These are phyloP conservation scores for Styela clava DNA, from an alignment of 23 tunicate species.

Conservation along the genomic window DNA sequence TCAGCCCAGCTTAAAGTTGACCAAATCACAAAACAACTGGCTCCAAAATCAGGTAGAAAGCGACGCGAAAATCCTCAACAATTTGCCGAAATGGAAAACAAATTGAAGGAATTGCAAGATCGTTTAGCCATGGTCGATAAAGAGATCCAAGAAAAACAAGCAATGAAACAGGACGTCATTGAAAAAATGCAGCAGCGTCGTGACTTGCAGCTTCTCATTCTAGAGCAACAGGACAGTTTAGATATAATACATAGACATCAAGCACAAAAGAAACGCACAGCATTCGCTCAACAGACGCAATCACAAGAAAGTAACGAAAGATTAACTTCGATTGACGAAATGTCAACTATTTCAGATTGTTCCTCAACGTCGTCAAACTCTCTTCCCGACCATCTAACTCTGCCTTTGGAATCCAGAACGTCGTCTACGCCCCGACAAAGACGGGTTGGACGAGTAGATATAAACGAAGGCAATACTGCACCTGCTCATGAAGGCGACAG, in stretches of 20 bases:
- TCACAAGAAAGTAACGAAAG: slow-evolving; percentile 10
- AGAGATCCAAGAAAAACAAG: slow-evolving; percentile 61
- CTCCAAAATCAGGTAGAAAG: slow-evolving; percentile 76
- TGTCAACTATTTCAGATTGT: slow-evolving; percentile 59
- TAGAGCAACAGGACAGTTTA: slow-evolving; percentile 67
- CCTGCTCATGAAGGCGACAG: slow-evolving; percentile 6
- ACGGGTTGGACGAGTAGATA: not conserved
- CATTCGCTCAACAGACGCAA: slow-evolving; percentile 13
- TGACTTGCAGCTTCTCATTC: slow-evolving; percentile 57
- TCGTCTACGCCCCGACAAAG: slow-evolving; percentile 35
- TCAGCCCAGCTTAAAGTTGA: slow-evolving; percentile 82
- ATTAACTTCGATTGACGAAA: slow-evolving; percentile 62
- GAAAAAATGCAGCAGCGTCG: slow-evolving; percentile 72
- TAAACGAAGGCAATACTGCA: not conserved
- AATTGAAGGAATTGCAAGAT: slow-evolving; percentile 52
- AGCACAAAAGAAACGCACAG: not conserved
- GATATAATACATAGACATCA: slow-evolving; percentile 37
- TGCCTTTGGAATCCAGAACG: slow-evolving; percentile 4
- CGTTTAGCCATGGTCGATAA: slow-evolving; percentile 43
- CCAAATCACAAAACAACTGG: slow-evolving; percentile 58
- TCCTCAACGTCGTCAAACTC: slow-evolving; percentile 65
- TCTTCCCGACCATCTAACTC: not conserved
- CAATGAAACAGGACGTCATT: slow-evolving; percentile 43
- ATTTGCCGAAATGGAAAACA: slow-evolving; percentile 75
- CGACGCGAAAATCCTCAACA: slow-evolving; percentile 74